Evolutionary conservation across 1,140 invertebrate species (phyloP).

Genomic region (Cydia fagiglandana): DNA sequence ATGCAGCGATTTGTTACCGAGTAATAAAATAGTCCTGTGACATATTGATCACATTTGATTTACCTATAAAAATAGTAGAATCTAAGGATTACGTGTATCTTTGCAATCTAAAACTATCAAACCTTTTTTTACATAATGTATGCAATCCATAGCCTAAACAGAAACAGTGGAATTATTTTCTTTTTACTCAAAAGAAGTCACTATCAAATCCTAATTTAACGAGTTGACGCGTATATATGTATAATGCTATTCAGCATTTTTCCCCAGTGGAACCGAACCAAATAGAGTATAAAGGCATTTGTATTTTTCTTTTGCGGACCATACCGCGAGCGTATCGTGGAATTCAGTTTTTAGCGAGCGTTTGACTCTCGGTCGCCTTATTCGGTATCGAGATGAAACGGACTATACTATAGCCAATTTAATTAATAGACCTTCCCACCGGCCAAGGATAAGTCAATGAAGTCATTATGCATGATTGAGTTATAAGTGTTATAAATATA

Average conservation of each 20-base stretch:
- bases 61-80: background rate
- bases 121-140: background rate
- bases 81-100: background rate
- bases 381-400: slow-evolving; percentile 55
- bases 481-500: slow-evolving; percentile 50
- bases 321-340: slow-evolving; percentile 49
- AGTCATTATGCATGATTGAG: slow-evolving; percentile 68
- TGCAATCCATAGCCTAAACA: slow-evolving; percentile 36
- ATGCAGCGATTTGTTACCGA: background rate
- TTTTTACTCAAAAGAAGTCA: slow-evolving; percentile 54
- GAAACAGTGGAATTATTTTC: slow-evolving; percentile 43
- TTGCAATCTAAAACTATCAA: background rate
- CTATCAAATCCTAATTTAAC: slow-evolving; percentile 57
- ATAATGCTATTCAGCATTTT: slow-evolving; percentile 55
- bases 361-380: slow-evolving; percentile 57
- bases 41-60: background rate
- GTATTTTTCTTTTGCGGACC: slow-evolving; percentile 58
- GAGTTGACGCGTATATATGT: slow-evolving; percentile 51
- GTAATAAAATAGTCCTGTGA: background rate
- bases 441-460: slow-evolving; percentile 53
- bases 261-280: slow-evolving; percentile 55
- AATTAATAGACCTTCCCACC: slow-evolving; percentile 63
- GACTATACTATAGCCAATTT: slow-evolving; percentile 55
- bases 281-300: slow-evolving; percentile 54
- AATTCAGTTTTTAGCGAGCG: slow-evolving; percentile 67